Base-by-base conservation (phyloP, 2,888 invertebrate genomes). In the Leptarthrus brevirostris region DNA sequence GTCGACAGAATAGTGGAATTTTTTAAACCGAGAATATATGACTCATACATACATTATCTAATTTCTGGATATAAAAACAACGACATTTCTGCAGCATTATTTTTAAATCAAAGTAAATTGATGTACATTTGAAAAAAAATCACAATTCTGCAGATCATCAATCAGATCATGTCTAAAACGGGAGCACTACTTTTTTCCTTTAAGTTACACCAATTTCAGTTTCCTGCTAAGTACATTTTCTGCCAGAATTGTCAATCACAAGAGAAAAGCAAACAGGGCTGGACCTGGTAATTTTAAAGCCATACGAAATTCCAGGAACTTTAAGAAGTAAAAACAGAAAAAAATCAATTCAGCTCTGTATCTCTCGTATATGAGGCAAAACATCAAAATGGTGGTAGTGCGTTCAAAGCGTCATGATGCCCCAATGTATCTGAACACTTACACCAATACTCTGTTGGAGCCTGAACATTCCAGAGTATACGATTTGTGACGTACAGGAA, bases 271-370 rank as follows among this genome's bases (percentile, higher is more conserved):
- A 34, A 12, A 34, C 36, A 36, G 20, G 40, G 22, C 6, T 12
- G 1, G 10, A 20, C 20, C 34, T 12, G 40, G 12, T 40, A 12
- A 40, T 58, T 58, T 58, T 58, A 58, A 58, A 58, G 58, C 36
- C 36, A 10, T 36, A 36, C 34, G 18, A 14, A 34, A 36, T 8
- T 8, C 8, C 1, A 6, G n/a, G 34, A 36, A n/a, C 58, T 58
- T 58, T 58, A 58, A 58, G 20, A 1, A 5, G 4, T n/a, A n/a
- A n/a, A n/a, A 36, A 58, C 34, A 58, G 26, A 8, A 58, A 58
- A 56, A 56, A 58, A 58, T 58, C 58, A 58, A 58, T 58, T 58
- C 36, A 58, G 58, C 58, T 36, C 34, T 49, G 58, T 34, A 20
- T 58, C 16, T 36, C 58, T 58, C 8, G 36, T 58, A 20, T 36